A percentile compares a stretch with the other conserved stretches of the same genome.
Conservation (phyloP, 2,797 vertebrate genomes). For the Balearica regulorum region DNA sequence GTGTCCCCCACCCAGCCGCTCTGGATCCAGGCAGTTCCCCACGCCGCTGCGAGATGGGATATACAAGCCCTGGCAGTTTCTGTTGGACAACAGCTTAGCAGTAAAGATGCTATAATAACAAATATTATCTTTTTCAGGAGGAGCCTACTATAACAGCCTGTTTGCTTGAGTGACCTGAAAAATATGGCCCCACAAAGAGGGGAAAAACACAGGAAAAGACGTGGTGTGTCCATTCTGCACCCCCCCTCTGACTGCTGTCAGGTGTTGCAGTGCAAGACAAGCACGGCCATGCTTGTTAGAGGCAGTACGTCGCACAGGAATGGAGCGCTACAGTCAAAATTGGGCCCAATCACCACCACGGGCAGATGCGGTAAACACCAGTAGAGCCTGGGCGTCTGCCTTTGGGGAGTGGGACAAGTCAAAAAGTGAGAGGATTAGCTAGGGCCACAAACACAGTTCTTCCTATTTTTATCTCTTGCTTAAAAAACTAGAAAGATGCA, state of each 20-base stretch:
- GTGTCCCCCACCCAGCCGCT: background rate
- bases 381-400: background rate
- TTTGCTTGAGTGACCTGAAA: background rate
- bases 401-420: background rate
- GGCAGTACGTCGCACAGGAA: background rate
- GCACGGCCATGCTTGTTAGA: fast-evolving
- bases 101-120: background rate
- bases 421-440: background rate
- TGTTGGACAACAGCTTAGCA: background rate
- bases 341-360: background rate
- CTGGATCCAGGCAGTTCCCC: background rate
- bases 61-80: background rate
- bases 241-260: background rate
- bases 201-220: background rate
- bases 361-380: background rate
- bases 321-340: background rate
- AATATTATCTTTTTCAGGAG: background rate
- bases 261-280: background rate
- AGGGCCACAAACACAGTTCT: background rate
- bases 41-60: background rate
- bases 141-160: background rate
- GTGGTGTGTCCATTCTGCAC: background rate
- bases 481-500: background rate
- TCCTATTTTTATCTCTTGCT: background rate
- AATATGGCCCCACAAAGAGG: background rate